These are phyloP conservation scores for Cydia amplana DNA, from an alignment of 1,140 invertebrate species.

Conservation along the genomic window DNA sequence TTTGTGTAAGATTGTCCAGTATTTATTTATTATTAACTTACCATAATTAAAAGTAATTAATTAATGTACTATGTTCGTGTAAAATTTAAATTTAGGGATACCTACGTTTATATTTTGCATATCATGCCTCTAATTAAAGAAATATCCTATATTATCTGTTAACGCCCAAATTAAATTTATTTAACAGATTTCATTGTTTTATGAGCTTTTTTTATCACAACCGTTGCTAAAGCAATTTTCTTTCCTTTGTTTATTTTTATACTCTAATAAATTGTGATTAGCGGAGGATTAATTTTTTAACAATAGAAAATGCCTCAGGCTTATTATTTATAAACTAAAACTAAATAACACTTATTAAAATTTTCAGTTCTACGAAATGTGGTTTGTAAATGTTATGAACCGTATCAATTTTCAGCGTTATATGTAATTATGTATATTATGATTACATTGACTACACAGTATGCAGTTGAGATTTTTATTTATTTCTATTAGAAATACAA, in stretches of 20 bases:
- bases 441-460: too few species aligned
- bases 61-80: too few species aligned
- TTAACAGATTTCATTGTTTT: background rate
- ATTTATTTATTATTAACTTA: too few species aligned
- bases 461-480: too few species aligned
- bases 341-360: background rate
- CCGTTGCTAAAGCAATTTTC: slow-evolving; percentile 3
- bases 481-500: too few species aligned
- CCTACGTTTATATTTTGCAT: background rate
- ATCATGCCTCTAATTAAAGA: background rate
- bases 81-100: too few species aligned
- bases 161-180: background rate
- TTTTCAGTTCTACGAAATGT: background rate
- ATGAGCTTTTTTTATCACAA: slow-evolving; percentile 14
- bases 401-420: too few species aligned
- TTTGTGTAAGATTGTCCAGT: too few species aligned
- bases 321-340: background rate
- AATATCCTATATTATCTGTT: background rate
- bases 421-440: too few species aligned
- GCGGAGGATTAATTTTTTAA: slow-evolving; percentile 10
- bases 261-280: slow-evolving; percentile 17
- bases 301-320: background rate
- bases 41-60: too few species aligned
- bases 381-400: background rate
- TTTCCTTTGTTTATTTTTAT: slow-evolving; percentile 18